phyloP scores from a whole-genome alignment of 2,888 invertebrate genomes.

The Syrphus vitripennis region DNA sequence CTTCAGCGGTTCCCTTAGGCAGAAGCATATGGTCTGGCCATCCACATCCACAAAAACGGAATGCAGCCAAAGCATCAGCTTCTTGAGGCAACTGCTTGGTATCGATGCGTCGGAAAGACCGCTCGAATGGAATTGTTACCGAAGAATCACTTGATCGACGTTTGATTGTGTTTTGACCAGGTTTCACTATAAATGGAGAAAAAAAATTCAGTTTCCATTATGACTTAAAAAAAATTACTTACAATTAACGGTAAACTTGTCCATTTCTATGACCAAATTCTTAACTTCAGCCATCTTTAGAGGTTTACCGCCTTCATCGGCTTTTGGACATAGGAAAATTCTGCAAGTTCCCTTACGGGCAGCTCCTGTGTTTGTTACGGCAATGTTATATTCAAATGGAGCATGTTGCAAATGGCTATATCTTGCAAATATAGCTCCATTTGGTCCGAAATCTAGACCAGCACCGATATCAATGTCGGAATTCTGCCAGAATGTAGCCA shows the following conservation, averaged over 20 bases:
- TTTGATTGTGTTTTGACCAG: slow-evolving; percentile 86
- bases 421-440: slow-evolving; percentile 87
- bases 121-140: slow-evolving; percentile 91
- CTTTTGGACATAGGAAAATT: slow-evolving; percentile 86
- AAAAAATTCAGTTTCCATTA: neutral
- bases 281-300: slow-evolving; percentile 84
- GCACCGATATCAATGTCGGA: slow-evolving; percentile 90
- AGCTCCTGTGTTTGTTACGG: slow-evolving; percentile 83
- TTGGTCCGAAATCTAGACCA: slow-evolving; percentile 90
- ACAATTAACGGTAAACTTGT: slow-evolving; percentile 85
- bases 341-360: slow-evolving; percentile 84
- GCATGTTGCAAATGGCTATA: slow-evolving; percentile 91
- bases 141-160: slow-evolving; percentile 87
- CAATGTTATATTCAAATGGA: slow-evolving; percentile 86
- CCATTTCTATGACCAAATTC: slow-evolving; percentile 85
- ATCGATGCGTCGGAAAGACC: slow-evolving; percentile 86
- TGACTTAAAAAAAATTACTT: slow-evolving; percentile 76
- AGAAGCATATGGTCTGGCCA: slow-evolving; percentile 93
- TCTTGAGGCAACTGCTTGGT: slow-evolving; percentile 14
- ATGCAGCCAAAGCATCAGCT: slow-evolving; percentile 28
- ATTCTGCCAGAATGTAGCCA: slow-evolving; percentile 90
- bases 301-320: slow-evolving; percentile 85
- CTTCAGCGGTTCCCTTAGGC: slow-evolving; percentile 87
- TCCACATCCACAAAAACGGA: slow-evolving; percentile 91
- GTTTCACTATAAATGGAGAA: slow-evolving; percentile 83